Conservation (phyloP, 2,797 vertebrate species). For the Florisuga fusca region DNA sequence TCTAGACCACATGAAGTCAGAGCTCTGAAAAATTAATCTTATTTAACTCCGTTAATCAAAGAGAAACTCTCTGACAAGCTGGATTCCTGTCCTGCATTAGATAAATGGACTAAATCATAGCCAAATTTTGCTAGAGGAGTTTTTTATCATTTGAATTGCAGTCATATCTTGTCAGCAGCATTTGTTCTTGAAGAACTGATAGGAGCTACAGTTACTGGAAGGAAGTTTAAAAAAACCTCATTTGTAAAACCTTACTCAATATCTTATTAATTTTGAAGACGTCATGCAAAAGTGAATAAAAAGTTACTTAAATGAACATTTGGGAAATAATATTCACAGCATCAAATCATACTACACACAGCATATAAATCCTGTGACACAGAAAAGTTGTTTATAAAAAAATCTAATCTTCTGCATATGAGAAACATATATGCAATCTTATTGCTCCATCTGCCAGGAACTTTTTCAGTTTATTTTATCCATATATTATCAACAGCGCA, state of each 20-base stretch:
- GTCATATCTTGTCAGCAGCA: not conserved
- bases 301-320: not conserved
- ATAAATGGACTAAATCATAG: not conserved
- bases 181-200: conserved; percentile 5
- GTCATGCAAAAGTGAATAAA: not conserved
- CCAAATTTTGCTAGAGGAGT: not conserved
- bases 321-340: not conserved
- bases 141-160: conserved; percentile 6
- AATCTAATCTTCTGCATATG: not conserved
- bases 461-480: conserved; percentile 17
- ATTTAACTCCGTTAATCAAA: not conserved
- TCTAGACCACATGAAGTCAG: not conserved
- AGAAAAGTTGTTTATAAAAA: not conserved
- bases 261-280: conserved; percentile 3
- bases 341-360: not conserved
- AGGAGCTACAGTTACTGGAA: not conserved
- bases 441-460: not conserved
- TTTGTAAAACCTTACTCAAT: conserved; percentile 16
- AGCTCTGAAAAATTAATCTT: not conserved
- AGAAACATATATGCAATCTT: not conserved
- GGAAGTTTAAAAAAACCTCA: not conserved
- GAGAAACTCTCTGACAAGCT: not conserved
- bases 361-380: not conserved
- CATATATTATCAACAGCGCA: not conserved
- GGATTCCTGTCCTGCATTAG: not conserved